Evolutionary conservation across 2,888 invertebrate species (phyloP).

Genomic region (Marronus borbonicus): DNA sequence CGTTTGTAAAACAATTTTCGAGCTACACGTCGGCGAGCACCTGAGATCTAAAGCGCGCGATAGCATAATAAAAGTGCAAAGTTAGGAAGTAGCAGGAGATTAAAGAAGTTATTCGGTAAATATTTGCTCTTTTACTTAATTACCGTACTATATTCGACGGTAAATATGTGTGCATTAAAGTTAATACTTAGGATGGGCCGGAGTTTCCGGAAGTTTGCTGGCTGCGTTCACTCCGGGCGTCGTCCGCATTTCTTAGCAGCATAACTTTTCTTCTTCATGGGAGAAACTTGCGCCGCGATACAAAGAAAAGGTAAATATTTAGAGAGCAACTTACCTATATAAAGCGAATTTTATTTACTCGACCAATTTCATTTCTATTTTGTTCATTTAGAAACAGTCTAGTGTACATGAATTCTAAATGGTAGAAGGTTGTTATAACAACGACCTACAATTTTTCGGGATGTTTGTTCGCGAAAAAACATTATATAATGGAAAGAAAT

Average conservation of each 20-base stretch:
- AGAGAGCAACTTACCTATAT: background rate
- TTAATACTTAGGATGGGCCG: slow-evolving; percentile 33
- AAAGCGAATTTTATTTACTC: background rate
- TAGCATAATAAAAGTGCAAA: background rate
- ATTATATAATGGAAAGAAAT: too few relatives aligned
- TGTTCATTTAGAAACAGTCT: background rate
- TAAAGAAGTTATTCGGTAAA: slow-evolving; percentile 41
- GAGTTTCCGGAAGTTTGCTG: slow-evolving; percentile 21
- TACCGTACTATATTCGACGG: slow-evolving; percentile 20
- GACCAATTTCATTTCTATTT: background rate
- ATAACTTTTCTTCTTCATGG: slow-evolving; percentile 2
- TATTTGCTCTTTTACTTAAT: slow-evolving; percentile 39
- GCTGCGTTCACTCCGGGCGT: slow-evolving; percentile 3
- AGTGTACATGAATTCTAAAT: background rate
- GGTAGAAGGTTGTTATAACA: too few relatives aligned
- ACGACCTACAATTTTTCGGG: too few relatives aligned
- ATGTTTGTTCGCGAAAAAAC: too few relatives aligned
- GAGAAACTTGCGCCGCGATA: background rate
- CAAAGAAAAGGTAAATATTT: slow-evolving; percentile 21
- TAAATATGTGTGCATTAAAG: slow-evolving; percentile 42
- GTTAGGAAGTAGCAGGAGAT: background rate
- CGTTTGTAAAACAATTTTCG: background rate
- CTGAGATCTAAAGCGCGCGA: background rate
- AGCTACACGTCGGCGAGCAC: background rate
- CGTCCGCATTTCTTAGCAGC: slow-evolving; percentile 8